Evolutionary conservation across 2,113 vertebrate species (phyloP), one percentile per base, ranked within the genome.

Genomic region (Rhynchopsitta pachyrhyncha): DNA sequence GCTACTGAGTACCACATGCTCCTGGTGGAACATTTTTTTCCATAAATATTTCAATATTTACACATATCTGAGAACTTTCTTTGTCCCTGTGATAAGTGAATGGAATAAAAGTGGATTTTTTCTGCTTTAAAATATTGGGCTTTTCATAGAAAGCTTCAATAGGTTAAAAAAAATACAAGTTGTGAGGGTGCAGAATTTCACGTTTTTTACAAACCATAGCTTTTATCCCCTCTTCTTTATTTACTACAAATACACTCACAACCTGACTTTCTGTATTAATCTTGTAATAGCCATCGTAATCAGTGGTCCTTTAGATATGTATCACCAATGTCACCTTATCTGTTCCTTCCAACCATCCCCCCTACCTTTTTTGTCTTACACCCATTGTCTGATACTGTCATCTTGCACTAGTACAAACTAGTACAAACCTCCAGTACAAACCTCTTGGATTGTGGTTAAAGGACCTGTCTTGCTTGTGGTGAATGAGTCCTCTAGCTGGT

Each of bases 51-150:
- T 60, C 63, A 67, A 25, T 62, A 57, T 70, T 88, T 85, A 50
- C 33, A 28, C 22, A 77, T 2, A 33, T 70, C 12, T 39, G 13
- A 75, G 50, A 57, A 55, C 24, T 81, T 86, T 42, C 12, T 7
- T 19, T 19, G 78, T 35, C 15, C 4, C 9, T 31, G 23, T 82
- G 29, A 68, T 37, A 91, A 73, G 2, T 37, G 11, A 7, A 47
- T 31, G 25, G 37, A 63, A 46, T 81, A 63, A 70, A 59, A 64
- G 10, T 12, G 10, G 0, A 1, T 1, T 1, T 1, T 11, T 46
- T 67, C n/a, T 57, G 16, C 17, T 74, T 80, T 59, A 66, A 87
- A 64, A 44, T 55, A 63, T 47, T 29, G 41, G 16, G 7, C 11
- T 2, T 62, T 52, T 78, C 17, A 52, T 44, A 49, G 67, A 86